Evolutionary conservation across 2,113 vertebrate species (phyloP).

Genomic region (Chlamydotis undulata): DNA sequence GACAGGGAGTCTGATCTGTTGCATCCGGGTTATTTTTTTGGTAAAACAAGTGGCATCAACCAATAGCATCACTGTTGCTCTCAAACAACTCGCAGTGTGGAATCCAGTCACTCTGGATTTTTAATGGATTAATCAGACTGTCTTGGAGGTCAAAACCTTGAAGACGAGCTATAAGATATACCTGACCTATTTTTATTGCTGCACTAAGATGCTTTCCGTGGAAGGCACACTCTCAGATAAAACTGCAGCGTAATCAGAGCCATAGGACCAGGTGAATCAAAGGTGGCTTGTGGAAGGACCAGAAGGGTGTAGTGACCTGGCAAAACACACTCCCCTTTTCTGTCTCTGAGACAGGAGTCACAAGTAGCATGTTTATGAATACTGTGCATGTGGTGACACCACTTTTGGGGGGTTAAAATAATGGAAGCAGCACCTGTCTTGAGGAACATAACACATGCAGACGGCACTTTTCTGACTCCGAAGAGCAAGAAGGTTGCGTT

Average conservation of each 20-base stretch:
- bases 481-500: neutral
- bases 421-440: neutral
- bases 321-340: neutral
- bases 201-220: neutral
- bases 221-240: neutral
- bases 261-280: neutral
- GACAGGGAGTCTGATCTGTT: neutral
- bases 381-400: neutral
- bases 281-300: neutral
- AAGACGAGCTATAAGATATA: neutral
- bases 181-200: conserved; percentile 10
- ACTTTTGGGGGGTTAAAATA: neutral
- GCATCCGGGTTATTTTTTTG: neutral
- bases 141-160: neutral
- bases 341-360: neutral
- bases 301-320: neutral
- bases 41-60: neutral
- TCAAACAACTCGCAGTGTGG: neutral
- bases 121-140: neutral
- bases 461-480: neutral
- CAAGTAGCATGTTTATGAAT: neutral
- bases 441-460: neutral
- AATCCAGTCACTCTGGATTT: neutral
- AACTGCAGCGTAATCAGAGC: neutral
- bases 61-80: neutral